Evolutionary conservation across 2,888 invertebrate genomes (phyloP), one percentile per base, ranked within the genome.

Genomic region (Allacma fusca): DNA sequence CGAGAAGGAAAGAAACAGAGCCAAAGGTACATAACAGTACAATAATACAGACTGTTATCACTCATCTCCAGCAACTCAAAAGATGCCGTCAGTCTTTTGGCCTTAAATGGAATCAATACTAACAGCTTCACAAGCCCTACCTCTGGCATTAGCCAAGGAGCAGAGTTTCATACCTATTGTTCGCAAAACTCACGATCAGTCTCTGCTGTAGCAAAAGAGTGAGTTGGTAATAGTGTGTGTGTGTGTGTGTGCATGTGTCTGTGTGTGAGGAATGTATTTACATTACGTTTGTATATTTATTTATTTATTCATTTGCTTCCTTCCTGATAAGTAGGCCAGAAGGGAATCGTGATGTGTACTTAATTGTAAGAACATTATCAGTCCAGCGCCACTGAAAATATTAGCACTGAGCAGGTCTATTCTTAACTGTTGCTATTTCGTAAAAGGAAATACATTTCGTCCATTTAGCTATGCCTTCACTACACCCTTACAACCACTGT

Each of bases 291-390:
- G 50, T n/a, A 5, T 50, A 50, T 50, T 50, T 40, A 40, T 40
- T 40, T 50, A 50, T 50, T 50, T n/a, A 50, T 50, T 50, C n/a
- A 50, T 34, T 34, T 50, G 50, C 50, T 50, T 50, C 50, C 50
- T 50, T 50, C 50, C 50, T 50, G 50, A 50, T 50, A 50, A 50
- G 50, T 50, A 50, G 50, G 50, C 50, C 50, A 50, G 50, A 16
- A 50, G 50, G 50, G 50, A 50, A 50, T 5, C 50, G 50, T 50
- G 50, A 50, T 50, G 50, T 50, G 50, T 50, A 50, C 50, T 50
- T 50, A 50, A 50, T 50, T 50, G 50, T 50, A 50, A 50, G 50
- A 9, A 50, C 50, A 50, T 50, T 50, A 50, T 50, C 1, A 50
- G 50, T 50, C 50, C 50, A 50, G 50, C 50, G 50, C 50, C 50